Percentiles rank a stretch among this genome's conserved stretches.
phyloP scores from a whole-genome alignment of 53 echinoderm and acorn worm genomes.

The Luidia sarsii region DNA sequence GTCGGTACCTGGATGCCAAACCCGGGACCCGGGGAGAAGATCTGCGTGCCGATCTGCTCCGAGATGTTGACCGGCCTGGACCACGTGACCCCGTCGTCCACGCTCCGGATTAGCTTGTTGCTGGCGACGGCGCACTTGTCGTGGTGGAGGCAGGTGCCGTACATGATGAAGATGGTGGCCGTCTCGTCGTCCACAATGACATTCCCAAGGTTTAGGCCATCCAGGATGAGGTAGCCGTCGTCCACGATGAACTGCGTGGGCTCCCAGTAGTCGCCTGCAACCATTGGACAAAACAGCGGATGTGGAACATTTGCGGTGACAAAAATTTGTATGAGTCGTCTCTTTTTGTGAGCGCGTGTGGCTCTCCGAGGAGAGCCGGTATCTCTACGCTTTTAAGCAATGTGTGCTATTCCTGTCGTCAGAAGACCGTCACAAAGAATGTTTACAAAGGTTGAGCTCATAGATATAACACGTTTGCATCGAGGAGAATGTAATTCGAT shows the following conservation, averaged over 20 bases:
- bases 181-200: slow-evolving; percentile 81
- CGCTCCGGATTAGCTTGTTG: slow-evolving; percentile 67
- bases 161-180: slow-evolving; percentile 79
- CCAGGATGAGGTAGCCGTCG: slow-evolving; percentile 68
- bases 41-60: slow-evolving; percentile 55
- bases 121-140: slow-evolving; percentile 54
- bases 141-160: slow-evolving; percentile 70
- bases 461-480: no score
- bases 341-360: no score
- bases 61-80: slow-evolving; percentile 59
- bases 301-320: no score
- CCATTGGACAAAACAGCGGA: no score
- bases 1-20: slow-evolving; percentile 92
- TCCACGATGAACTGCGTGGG: slow-evolving; percentile 67
- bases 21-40: slow-evolving; percentile 82
- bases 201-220: slow-evolving; percentile 86
- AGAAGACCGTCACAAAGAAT: no score
- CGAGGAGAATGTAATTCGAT: no score
- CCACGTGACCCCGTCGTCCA: slow-evolving; percentile 85
- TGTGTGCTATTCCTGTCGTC: no score
- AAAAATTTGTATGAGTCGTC: no score
- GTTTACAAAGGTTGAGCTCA: no score
- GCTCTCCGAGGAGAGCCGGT: no score
- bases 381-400: no score
- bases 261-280: slow-evolving; percentile 84